A percentile compares a stretch with the other conserved stretches of the same genome.
These are phyloP conservation scores for Spheniscus humboldti DNA, from an alignment of 2,797 vertebrate genomes.

Conservation along the genomic window DNA sequence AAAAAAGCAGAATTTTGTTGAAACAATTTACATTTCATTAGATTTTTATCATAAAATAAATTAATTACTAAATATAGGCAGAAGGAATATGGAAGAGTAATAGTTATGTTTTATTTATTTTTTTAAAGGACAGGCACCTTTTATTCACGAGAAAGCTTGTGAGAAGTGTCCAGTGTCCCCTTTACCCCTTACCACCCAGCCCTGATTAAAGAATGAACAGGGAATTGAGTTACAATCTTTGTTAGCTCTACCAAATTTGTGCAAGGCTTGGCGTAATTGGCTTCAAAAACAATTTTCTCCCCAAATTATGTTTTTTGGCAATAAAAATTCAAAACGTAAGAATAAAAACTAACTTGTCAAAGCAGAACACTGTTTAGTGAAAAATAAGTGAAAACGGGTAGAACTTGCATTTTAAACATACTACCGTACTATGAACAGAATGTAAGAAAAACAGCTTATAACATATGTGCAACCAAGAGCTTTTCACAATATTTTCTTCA, in stretches of 20 bases:
- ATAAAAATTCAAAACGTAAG: slow-evolving; percentile 81
- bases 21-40: slow-evolving; percentile 90
- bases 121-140: slow-evolving; percentile 84
- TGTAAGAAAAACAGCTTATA: slow-evolving; percentile 87
- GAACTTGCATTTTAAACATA: slow-evolving; percentile 81
- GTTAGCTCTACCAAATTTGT: slow-evolving; percentile 84
- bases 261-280: slow-evolving; percentile 84
- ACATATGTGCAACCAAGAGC: slow-evolving; percentile 89
- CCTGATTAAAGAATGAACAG: slow-evolving; percentile 74
- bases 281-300: slow-evolving; percentile 72
- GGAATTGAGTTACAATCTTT: slow-evolving; percentile 78
- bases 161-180: slow-evolving; percentile 78
- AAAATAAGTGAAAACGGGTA: slow-evolving; percentile 82
- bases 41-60: slow-evolving; percentile 89
- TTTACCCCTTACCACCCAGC: slow-evolving; percentile 42
- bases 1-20: slow-evolving; percentile 88
- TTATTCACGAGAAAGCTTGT: slow-evolving; percentile 79
- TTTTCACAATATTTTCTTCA: slow-evolving; percentile 92
- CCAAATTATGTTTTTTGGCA: slow-evolving; percentile 80
- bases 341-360: slow-evolving; percentile 80
- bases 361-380: slow-evolving; percentile 85
- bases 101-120: slow-evolving; percentile 75
- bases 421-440: slow-evolving; percentile 83
- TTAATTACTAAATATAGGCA: slow-evolving; percentile 93
- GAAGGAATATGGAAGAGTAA: slow-evolving; percentile 85